These are phyloP conservation scores for Oncorhynchus masou DNA, from an alignment of 2,113 vertebrate genomes.

Conservation along the genomic window DNA sequence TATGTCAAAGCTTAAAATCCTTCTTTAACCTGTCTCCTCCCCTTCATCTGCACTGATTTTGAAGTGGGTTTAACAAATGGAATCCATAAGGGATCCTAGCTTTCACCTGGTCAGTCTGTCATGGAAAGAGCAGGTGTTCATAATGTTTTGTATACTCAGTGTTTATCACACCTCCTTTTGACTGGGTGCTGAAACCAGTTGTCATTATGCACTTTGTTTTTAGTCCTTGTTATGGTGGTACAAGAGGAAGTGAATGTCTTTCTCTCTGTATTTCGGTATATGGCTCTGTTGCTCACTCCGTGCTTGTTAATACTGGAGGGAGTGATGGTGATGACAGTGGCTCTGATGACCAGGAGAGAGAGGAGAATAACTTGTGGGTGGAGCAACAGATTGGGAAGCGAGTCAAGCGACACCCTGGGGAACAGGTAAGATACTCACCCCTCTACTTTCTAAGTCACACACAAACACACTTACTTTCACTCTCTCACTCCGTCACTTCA, in stretches of 20 bases:
- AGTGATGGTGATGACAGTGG: constrained; percentile 61
- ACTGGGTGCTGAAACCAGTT: no score
- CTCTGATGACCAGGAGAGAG: constrained; percentile 71
- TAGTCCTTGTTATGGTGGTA: background rate
- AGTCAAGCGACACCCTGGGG: constrained; percentile 78
- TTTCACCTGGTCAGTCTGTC: no score
- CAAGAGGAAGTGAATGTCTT: background rate
- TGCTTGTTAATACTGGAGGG: constrained; percentile 55
- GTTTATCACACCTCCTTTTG: no score
- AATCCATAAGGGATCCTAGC: no score
- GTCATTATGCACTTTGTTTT: no score
- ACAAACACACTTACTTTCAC: background rate
- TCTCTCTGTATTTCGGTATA: background rate
- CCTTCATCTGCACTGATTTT: no score
- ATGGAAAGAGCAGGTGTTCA: no score
- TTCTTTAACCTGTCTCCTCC: no score
- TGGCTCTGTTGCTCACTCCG: background rate
- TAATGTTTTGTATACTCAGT: no score
- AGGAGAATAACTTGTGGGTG: constrained; percentile 86
- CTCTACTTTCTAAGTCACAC: background rate
- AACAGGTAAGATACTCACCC: constrained; percentile 38
- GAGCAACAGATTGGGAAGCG: constrained; percentile 89
- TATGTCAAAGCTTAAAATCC: no score
- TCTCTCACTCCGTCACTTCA: background rate
- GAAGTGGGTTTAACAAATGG: no score